Evolutionary conservation across 2,888 invertebrate species (phyloP).

Genomic region (Pegoplata infirma): DNA sequence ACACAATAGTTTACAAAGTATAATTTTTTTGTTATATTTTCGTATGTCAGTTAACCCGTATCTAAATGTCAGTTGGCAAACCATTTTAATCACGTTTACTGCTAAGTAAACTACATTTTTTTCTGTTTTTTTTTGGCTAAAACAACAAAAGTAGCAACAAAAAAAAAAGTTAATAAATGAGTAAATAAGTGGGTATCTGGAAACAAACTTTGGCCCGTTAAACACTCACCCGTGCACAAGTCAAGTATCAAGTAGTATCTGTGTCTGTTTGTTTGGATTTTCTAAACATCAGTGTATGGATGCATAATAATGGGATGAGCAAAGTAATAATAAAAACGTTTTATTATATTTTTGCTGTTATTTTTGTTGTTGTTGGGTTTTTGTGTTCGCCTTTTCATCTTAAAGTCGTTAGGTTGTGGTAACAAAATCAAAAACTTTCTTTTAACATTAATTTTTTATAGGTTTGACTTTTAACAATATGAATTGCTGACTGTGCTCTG

Average conservation of each 20-base stretch:
- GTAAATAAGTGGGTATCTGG: constrained; percentile 19
- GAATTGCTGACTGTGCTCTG: constrained; percentile 4
- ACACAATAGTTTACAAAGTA: too few relatives aligned
- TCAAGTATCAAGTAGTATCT: too few relatives aligned
- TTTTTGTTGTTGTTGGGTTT: constrained; percentile 3
- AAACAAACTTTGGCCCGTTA: neutral
- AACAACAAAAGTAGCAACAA: neutral
- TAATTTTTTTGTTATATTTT: neutral
- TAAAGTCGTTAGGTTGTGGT: constrained; percentile 46
- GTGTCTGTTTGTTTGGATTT: too few relatives aligned
- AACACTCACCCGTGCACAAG: neutral
- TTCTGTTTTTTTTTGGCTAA: neutral
- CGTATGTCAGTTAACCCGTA: constrained; percentile 13
- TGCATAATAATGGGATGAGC: constrained; percentile 58
- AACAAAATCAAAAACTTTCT: constrained; percentile 59
- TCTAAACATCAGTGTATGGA: constrained; percentile 13
- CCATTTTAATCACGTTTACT: constrained; percentile 35
- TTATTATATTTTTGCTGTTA: constrained; percentile 5
- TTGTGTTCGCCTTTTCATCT: constrained; percentile 44
- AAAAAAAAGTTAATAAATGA: constrained; percentile 6
- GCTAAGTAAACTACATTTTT: constrained; percentile 33
- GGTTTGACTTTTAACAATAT: constrained; percentile 49
- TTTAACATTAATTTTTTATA: constrained; percentile 62
- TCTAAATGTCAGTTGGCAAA: constrained; percentile 41
- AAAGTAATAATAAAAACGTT: constrained; percentile 36